phyloP scores from a whole-genome alignment of 2,113 vertebrate genomes.

The Kryptolebias marmoratus region DNA sequence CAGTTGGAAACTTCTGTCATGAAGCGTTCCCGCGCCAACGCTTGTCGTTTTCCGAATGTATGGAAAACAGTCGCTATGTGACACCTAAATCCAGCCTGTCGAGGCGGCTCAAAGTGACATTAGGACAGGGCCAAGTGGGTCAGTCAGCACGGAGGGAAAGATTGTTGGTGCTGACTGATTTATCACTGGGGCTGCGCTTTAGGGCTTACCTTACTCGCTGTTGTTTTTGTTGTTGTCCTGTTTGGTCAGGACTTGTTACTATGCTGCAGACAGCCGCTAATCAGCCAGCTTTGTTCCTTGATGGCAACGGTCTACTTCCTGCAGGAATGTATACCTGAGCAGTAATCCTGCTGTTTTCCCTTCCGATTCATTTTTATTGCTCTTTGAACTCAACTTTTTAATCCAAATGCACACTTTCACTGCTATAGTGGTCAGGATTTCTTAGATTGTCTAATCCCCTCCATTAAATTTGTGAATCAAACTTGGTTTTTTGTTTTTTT shows the following conservation, averaged over 20 bases:
- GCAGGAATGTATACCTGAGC: slow-evolving; percentile 2
- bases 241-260: slow-evolving; percentile 32
- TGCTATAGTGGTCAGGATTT: not conserved
- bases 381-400: slow-evolving; percentile 14
- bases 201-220: slow-evolving; percentile 20
- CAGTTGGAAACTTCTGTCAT: slow-evolving; percentile 59
- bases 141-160: slow-evolving; percentile 53
- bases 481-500: not conserved
- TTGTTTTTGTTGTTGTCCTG: slow-evolving; percentile 52
- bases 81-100: slow-evolving; percentile 18
- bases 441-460: slow-evolving; percentile 10
- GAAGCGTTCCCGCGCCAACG: slow-evolving; percentile 12
- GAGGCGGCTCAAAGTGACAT: slow-evolving; percentile 29
- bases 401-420: not conserved
- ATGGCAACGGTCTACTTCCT: slow-evolving; percentile 24
- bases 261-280: slow-evolving; percentile 46
- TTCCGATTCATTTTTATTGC: slow-evolving; percentile 35
- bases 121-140: slow-evolving; percentile 60
- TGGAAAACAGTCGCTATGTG: slow-evolving; percentile 68
- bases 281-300: slow-evolving; percentile 29
- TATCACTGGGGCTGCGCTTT: slow-evolving; percentile 28
- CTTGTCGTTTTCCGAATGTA: slow-evolving; percentile 56
- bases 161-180: slow-evolving; percentile 49
- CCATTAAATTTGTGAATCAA: not conserved
- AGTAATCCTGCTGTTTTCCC: slow-evolving; percentile 51